phyloP scores from a whole-genome alignment of 30 jellyfish, hydroid and myxozoan genomes.

The Phacellophora camtschatica region DNA sequence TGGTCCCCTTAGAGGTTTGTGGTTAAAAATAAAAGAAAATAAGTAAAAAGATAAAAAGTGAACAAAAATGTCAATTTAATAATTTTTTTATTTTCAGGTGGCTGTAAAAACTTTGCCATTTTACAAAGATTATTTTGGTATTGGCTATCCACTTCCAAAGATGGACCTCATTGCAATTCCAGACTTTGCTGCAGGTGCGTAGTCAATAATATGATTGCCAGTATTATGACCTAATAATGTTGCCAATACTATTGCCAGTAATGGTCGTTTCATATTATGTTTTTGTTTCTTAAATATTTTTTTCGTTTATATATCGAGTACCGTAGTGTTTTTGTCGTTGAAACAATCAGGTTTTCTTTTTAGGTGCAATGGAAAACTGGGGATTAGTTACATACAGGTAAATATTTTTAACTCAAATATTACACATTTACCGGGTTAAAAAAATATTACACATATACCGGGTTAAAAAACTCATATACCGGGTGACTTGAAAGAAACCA shows the following conservation, averaged over 20 bases:
- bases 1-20: too few relatives aligned
- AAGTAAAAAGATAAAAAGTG: too few relatives aligned
- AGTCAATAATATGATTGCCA: too few relatives aligned
- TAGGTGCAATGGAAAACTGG: slow-evolving; percentile 99
- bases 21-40: too few relatives aligned
- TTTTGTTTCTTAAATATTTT: too few relatives aligned
- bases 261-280: not conserved
- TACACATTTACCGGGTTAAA: too few relatives aligned
- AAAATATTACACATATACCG: too few relatives aligned
- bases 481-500: too few relatives aligned
- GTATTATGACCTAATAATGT: not conserved
- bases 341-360: too few relatives aligned
- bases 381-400: slow-evolving; percentile 95
- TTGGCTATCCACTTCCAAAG: slow-evolving; percentile 88
- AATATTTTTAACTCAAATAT: not conserved
- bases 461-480: not conserved
- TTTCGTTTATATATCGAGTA: too few relatives aligned
- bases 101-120: slow-evolving; percentile 89
- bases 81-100: slow-evolving; percentile 31
- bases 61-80: too few relatives aligned
- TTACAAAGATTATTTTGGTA: slow-evolving; percentile 88
- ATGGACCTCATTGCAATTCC: slow-evolving; percentile 97
- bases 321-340: too few relatives aligned
- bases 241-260: not conserved
- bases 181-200: slow-evolving; percentile 96